Conservation (phyloP, 1,140 invertebrate genomes). For the Psilanteris sp. region DNA sequence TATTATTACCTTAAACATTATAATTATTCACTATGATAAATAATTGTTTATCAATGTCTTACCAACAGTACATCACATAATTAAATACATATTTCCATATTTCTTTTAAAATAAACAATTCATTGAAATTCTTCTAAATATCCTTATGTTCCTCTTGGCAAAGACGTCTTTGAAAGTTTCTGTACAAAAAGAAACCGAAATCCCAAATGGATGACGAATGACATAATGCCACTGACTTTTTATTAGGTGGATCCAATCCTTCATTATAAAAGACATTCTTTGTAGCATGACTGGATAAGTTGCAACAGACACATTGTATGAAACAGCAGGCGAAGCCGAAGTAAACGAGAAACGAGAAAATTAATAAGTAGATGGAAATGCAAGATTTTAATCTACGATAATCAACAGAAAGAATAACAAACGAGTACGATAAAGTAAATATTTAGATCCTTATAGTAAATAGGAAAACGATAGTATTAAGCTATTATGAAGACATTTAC, state of each 20-base stretch:
- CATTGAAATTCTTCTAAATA: too few relatives aligned
- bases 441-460: conserved; percentile 26
- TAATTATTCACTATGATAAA: too few relatives aligned
- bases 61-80: too few relatives aligned
- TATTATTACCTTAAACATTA: too few relatives aligned
- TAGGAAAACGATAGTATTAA: conserved; percentile 13
- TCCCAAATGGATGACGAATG: conserved; percentile 38
- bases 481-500: conserved; percentile 12
- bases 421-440: conserved; percentile 26
- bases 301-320: conserved; percentile 47
- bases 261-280: conserved; percentile 73
- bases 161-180: too few relatives aligned
- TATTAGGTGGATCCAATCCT: conserved; percentile 69
- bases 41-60: too few relatives aligned
- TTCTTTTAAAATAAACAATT: background rate
- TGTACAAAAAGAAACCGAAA: conserved; percentile 25
- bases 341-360: conserved; percentile 49
- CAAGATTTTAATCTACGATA: conserved; percentile 49
- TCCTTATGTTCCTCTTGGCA: too few relatives aligned
- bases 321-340: conserved; percentile 54
- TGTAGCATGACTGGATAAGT: conserved; percentile 59
- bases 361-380: conserved; percentile 40
- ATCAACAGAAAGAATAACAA: conserved; percentile 42
- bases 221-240: conserved; percentile 70
- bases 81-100: too few relatives aligned